Evolutionary conservation across 2,797 vertebrate genomes (phyloP).

Genomic region (Pipistrellus nathusii): DNA sequence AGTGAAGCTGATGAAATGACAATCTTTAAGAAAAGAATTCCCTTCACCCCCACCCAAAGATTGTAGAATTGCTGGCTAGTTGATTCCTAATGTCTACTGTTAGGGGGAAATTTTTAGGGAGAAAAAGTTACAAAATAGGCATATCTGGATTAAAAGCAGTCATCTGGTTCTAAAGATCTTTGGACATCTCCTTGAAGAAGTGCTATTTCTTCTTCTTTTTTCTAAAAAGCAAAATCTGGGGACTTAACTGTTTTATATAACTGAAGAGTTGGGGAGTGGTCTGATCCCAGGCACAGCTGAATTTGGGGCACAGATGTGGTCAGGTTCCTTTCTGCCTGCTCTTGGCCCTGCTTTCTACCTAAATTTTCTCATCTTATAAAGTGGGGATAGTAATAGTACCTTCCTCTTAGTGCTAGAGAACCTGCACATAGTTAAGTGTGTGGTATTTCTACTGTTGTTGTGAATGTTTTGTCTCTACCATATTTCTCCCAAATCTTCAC

Average conservation of each 20-base stretch:
- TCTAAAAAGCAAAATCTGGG: background rate
- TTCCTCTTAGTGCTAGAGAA: background rate
- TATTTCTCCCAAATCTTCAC: background rate
- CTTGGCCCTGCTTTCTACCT: background rate
- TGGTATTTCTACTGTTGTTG: background rate
- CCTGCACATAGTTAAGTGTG: background rate
- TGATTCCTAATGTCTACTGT: background rate
- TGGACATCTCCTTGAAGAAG: slow-evolving; percentile 7
- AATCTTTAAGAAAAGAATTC: background rate
- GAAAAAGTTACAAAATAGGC: background rate
- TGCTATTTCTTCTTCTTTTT: background rate
- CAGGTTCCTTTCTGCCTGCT: background rate
- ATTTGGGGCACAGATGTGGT: background rate
- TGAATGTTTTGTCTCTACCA: background rate
- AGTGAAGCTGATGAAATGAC: background rate
- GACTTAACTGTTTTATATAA: background rate
- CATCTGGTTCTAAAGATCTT: background rate
- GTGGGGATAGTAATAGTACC: background rate
- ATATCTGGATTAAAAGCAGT: background rate
- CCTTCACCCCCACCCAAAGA: background rate
- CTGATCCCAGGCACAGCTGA: background rate
- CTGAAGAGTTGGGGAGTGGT: background rate
- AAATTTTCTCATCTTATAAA: slow-evolving; percentile 7
- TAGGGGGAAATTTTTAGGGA: background rate
- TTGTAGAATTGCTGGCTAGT: background rate